Conservation (phyloP, 1,140 invertebrate species). For the Tribolium madens region DNA sequence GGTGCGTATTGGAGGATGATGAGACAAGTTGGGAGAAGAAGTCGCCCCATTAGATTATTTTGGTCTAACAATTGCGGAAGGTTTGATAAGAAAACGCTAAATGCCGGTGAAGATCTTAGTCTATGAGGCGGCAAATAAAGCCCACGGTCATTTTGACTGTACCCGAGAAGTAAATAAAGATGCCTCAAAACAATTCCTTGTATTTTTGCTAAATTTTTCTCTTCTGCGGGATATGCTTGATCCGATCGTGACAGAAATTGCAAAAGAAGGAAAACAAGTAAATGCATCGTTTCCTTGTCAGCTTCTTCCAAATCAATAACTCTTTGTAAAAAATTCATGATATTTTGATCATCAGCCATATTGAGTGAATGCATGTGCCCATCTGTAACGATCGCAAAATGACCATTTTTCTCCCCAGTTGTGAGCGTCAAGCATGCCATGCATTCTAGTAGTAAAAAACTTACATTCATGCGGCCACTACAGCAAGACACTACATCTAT, state of each 20-base stretch:
- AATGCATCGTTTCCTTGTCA: constrained; percentile 95
- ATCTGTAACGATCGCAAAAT: constrained; percentile 69
- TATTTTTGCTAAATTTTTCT: constrained; percentile 81
- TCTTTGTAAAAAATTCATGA: constrained; percentile 77
- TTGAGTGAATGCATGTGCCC: constrained; percentile 82
- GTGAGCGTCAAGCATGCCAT: not conserved
- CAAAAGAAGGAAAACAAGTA: constrained; percentile 96
- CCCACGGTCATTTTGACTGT: constrained; percentile 88
- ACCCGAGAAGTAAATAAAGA: constrained; percentile 91
- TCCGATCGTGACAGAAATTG: constrained; percentile 88
- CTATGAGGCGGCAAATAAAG: constrained; percentile 92
- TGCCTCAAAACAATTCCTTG: constrained; percentile 93
- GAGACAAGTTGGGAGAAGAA: constrained; percentile 86
- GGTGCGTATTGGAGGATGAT: constrained; percentile 90
- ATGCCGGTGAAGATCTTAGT: constrained; percentile 89
- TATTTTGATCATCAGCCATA: constrained; percentile 77
- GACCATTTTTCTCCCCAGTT: not conserved
- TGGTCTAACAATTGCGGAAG: constrained; percentile 94
- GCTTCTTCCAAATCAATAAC: constrained; percentile 94
- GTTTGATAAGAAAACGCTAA: constrained; percentile 95
- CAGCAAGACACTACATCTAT: constrained; percentile 67
- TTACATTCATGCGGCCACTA: constrained; percentile 62
- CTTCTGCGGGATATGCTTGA: constrained; percentile 86
- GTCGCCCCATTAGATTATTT: constrained; percentile 91
- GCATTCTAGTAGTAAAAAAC: constrained; percentile 33